Evolutionary conservation across 2,888 invertebrate species (phyloP).

Genomic region (Marronus borbonicus): DNA sequence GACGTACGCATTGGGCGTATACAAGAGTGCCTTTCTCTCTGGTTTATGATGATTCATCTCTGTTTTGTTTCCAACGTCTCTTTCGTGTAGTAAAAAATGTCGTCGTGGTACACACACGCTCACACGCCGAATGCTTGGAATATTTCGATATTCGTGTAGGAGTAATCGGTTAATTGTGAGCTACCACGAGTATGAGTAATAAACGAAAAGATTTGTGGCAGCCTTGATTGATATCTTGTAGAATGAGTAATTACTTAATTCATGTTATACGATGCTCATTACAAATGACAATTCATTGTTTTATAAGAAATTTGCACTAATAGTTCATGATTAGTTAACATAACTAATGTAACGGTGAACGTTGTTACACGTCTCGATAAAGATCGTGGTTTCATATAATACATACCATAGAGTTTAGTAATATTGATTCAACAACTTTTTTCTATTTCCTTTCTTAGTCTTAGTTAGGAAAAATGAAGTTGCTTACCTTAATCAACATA

Average conservation of each 20-base stretch:
- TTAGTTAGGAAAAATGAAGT: no score
- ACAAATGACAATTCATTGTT: neutral
- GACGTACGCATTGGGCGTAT: neutral
- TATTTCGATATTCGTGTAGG: slow-evolving; percentile 32
- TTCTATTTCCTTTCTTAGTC: no score
- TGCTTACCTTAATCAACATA: no score
- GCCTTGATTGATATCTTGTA: slow-evolving; percentile 28
- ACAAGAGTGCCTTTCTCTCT: neutral
- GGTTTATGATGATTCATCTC: slow-evolving; percentile 28
- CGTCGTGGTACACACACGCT: slow-evolving; percentile 4
- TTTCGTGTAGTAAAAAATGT: neutral
- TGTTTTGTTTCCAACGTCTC: slow-evolving; percentile 28
- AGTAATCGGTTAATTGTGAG: neutral
- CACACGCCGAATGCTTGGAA: slow-evolving; percentile 15
- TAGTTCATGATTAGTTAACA: no score
- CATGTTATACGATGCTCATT: neutral
- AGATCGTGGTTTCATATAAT: no score
- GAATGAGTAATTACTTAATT: slow-evolving; percentile 22
- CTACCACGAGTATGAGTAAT: slow-evolving; percentile 17
- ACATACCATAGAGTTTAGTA: no score
- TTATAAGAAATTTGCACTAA: neutral
- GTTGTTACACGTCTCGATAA: no score
- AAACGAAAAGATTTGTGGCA: neutral
- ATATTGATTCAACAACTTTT: no score
- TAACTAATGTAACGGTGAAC: no score